A percentile compares a stretch with the other conserved stretches of the same genome.
phyloP scores from a whole-genome alignment of 2,113 vertebrate genomes.

The Coreoperca whiteheadi region DNA sequence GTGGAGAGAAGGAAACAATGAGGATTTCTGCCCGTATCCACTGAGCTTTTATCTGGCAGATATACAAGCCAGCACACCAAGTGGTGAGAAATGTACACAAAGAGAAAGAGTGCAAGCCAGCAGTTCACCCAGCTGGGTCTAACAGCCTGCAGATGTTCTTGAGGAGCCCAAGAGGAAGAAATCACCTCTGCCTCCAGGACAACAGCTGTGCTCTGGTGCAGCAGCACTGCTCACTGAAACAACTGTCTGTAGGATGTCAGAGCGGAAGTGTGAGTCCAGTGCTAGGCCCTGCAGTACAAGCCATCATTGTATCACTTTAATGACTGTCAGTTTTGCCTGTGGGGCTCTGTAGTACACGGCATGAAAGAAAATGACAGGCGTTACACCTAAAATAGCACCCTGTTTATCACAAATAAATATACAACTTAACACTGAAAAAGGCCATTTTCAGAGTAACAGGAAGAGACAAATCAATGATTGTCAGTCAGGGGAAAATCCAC shows the following conservation, averaged over 20 bases:
- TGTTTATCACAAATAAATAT: slow-evolving; percentile 16
- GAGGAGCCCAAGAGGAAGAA: slow-evolving; percentile 32
- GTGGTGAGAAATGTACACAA: neutral
- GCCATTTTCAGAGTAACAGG: slow-evolving; percentile 27
- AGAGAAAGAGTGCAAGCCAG: neutral
- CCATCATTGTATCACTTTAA: slow-evolving; percentile 45
- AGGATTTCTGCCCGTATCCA: slow-evolving; percentile 14
- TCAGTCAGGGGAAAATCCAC: slow-evolving; percentile 29
- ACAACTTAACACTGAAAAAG: neutral
- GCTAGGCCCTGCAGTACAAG: slow-evolving; percentile 32
- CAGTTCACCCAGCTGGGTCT: slow-evolving; percentile 24
- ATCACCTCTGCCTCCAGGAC: slow-evolving; percentile 29
- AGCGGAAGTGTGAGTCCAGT: slow-evolving; percentile 45
- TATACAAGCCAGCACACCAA: neutral
- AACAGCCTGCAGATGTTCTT: slow-evolving; percentile 51
- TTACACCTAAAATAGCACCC: neutral
- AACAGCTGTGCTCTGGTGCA: slow-evolving; percentile 47
- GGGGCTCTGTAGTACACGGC: neutral
- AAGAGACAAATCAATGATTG: slow-evolving; percentile 35
- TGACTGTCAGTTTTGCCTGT: slow-evolving; percentile 25
- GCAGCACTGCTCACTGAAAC: slow-evolving; percentile 33
- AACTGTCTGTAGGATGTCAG: slow-evolving; percentile 31
- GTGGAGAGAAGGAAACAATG: slow-evolving; percentile 1
- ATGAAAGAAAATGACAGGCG: neutral
- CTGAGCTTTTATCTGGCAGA: neutral